Evolutionary conservation across 2,113 vertebrate genomes (phyloP).

Genomic region (Chunga burmeisteri): DNA sequence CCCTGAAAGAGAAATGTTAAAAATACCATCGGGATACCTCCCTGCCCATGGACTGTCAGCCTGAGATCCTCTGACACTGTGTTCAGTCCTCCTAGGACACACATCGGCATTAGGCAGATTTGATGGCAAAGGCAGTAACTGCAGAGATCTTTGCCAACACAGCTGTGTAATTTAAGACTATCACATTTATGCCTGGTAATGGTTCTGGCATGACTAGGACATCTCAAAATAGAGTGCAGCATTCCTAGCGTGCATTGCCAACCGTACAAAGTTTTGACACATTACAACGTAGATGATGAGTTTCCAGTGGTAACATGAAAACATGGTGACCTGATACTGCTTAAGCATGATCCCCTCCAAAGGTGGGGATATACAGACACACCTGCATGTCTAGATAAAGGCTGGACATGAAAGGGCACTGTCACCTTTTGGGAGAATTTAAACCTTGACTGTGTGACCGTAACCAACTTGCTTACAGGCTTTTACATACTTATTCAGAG

Average conservation of each 20-base stretch:
- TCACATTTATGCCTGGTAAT: fast-evolving
- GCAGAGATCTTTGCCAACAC: background rate
- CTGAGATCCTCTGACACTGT: background rate
- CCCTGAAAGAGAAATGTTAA: background rate
- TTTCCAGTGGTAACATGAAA: background rate
- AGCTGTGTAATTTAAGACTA: background rate
- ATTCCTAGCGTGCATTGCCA: background rate
- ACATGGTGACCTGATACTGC: background rate
- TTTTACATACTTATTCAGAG: background rate
- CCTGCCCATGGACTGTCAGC: background rate
- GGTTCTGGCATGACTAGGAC: background rate
- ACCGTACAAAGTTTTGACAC: background rate
- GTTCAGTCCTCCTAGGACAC: background rate
- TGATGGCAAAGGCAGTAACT: background rate
- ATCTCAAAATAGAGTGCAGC: background rate
- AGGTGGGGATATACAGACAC: background rate
- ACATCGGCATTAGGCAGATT: background rate
- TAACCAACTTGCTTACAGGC: background rate
- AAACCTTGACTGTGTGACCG: background rate
- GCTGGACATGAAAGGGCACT: background rate
- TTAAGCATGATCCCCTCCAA: background rate
- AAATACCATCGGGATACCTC: background rate
- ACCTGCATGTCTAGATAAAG: background rate
- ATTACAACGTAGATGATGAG: background rate
- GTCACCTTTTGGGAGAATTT: background rate